These are phyloP conservation scores for Melanargia galathea DNA, from an alignment of 2,888 invertebrate genomes.

Conservation along the genomic window DNA sequence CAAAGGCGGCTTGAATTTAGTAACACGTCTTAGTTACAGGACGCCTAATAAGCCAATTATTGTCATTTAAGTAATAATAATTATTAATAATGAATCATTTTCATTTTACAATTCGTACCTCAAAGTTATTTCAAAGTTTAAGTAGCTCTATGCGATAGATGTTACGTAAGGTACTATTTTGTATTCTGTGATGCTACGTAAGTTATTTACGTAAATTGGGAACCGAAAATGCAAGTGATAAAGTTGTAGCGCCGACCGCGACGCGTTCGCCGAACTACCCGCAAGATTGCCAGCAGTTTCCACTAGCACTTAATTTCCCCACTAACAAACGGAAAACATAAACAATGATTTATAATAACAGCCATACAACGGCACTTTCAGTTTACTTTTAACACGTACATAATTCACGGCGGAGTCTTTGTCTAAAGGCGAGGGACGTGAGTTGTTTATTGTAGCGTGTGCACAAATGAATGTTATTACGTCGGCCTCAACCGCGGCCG, in stretches of 20 bases:
- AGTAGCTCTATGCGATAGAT: constrained; percentile 15
- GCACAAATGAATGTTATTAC: constrained; percentile 81
- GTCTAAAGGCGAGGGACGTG: constrained; percentile 80
- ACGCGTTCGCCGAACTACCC: constrained; percentile 59
- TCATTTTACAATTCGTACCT: background rate
- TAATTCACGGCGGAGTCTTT: constrained; percentile 81
- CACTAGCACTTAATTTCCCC: constrained; percentile 76
- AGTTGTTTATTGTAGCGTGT: constrained; percentile 81
- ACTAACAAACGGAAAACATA: constrained; percentile 82
- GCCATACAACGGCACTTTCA: constrained; percentile 80
- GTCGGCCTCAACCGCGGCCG: constrained; percentile 56
- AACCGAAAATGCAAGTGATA: constrained; percentile 43
- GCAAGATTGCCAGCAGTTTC: constrained; percentile 55
- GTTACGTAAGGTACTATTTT: too few species aligned
- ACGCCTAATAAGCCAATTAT: too few species aligned
- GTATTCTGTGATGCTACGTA: constrained; percentile 19
- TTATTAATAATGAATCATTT: too few species aligned
- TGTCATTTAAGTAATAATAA: too few species aligned
- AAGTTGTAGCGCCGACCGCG: constrained; percentile 46
- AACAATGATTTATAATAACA: constrained; percentile 83
- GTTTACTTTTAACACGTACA: constrained; percentile 83
- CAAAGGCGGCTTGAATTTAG: too few species aligned
- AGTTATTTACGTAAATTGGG: constrained; percentile 37
- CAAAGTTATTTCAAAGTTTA: constrained; percentile 23
- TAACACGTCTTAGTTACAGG: too few species aligned